Conservation (phyloP, 2,113 vertebrate genomes). For the Campylomormyrus tamandua region DNA sequence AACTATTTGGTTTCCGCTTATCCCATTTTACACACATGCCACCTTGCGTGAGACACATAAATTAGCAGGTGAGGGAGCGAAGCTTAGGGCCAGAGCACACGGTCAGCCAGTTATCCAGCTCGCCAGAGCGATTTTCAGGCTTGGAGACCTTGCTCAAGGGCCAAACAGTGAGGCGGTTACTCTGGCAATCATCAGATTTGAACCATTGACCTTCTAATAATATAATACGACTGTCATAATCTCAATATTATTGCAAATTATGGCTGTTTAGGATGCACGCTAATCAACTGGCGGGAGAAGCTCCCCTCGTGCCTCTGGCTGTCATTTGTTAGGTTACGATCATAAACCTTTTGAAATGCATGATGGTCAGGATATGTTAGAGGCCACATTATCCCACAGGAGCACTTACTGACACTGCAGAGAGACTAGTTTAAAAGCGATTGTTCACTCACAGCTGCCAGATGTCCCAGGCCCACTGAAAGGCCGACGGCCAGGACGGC, state of each 20-base stretch:
- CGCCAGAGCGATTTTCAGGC: neutral
- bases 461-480: constrained; percentile 68
- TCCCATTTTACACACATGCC: neutral
- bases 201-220: neutral
- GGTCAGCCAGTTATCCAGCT: neutral
- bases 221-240: neutral
- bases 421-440: neutral
- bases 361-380: neutral
- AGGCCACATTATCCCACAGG: neutral
- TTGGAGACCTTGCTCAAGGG: neutral
- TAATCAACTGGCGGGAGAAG: neutral
- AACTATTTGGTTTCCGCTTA: neutral
- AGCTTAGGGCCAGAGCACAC: neutral
- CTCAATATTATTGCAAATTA: neutral
- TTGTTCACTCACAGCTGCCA: constrained; percentile 64
- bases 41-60: neutral
- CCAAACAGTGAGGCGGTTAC: neutral
- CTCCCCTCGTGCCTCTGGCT: neutral
- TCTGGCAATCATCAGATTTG: neutral
- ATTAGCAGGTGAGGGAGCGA: neutral
- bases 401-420: neutral
- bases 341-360: neutral
- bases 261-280: neutral
- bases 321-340: neutral
- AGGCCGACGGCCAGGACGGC: constrained; percentile 65